Percentiles rank a stretch among this genome's conserved stretches.
Conservation (phyloP, 2,113 vertebrate species). For the Centrocercus urophasianus region DNA sequence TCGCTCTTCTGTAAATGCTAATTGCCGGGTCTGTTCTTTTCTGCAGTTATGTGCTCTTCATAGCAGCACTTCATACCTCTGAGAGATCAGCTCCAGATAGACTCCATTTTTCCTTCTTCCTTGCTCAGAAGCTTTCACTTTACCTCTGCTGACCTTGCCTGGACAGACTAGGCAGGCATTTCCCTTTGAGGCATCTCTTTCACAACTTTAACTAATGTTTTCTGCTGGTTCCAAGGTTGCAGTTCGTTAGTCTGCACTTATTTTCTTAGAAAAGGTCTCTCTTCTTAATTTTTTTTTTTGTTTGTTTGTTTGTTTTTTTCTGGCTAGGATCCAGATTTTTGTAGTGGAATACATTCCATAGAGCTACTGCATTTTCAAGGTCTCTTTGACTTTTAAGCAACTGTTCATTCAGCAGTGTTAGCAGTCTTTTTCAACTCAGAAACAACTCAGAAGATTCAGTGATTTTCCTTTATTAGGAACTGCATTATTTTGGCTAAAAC, state of each 20-base stretch:
- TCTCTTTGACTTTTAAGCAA: neutral
- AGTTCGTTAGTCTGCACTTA: neutral
- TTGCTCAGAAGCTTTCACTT: neutral
- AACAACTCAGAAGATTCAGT: neutral
- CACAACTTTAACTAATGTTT: neutral
- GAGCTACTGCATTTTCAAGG: neutral
- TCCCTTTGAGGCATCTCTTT: neutral
- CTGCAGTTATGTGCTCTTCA: neutral
- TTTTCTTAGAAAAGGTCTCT: neutral
- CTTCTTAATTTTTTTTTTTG: neutral
- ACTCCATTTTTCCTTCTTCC: neutral
- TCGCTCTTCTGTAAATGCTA: neutral
- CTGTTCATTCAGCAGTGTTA: neutral
- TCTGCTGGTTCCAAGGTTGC: neutral
- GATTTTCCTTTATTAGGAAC: neutral
- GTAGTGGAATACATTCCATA: neutral
- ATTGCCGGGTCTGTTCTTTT: neutral
- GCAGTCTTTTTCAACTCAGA: neutral
- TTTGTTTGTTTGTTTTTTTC: neutral
- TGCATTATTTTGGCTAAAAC: neutral
- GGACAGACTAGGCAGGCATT: neutral
- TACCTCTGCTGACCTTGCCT: neutral
- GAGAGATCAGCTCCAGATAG: neutral
- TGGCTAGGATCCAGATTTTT: neutral
- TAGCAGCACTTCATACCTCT: neutral